These are phyloP conservation scores for Amphibalanus amphitrite DNA, from an alignment of 1,140 invertebrate species.

Conservation along the genomic window DNA sequence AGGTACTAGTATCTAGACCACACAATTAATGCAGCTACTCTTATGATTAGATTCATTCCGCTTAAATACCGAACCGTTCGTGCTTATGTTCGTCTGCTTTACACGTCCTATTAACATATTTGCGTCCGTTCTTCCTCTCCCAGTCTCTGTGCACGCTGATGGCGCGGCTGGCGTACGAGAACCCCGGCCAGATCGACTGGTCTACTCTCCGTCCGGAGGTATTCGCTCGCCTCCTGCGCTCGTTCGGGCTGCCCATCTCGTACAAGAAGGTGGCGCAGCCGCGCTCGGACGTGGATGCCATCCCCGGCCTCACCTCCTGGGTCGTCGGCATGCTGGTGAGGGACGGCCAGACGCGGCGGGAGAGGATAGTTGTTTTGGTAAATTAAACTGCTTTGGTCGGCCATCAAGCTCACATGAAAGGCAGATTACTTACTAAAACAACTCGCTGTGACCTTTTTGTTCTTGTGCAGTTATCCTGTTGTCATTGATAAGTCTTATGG, in stretches of 20 bases:
- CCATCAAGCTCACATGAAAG: too few relatives aligned
- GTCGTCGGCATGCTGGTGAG: constrained; percentile 32
- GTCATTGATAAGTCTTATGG: too few relatives aligned
- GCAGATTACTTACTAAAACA: too few relatives aligned
- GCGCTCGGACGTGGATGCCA: constrained; percentile 26
- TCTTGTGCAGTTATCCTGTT: too few relatives aligned
- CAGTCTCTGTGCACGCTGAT: constrained; percentile 54
- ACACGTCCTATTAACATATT: too few relatives aligned
- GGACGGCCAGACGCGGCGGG: constrained; percentile 39
- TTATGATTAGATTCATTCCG: constrained; percentile 46
- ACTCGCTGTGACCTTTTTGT: too few relatives aligned
- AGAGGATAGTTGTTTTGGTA: too few relatives aligned
- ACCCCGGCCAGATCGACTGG: constrained; percentile 77
- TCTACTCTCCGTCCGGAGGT: constrained; percentile 59
- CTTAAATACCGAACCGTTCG: too few relatives aligned
- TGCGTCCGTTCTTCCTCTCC: constrained; percentile 42
- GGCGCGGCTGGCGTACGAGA: constrained; percentile 47
- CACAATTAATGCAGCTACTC: too few relatives aligned
- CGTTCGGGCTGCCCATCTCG: constrained; percentile 57
- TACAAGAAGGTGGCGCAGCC: constrained; percentile 36
- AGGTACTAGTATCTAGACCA: too few relatives aligned
- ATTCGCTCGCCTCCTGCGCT: constrained; percentile 57
- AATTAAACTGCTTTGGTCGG: too few relatives aligned
- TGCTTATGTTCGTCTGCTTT: constrained; percentile 43
- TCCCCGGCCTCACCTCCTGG: constrained; percentile 41